Evolutionary conservation across 1,140 invertebrate species (phyloP).

Genomic region (Pemphigus obesinymphae): DNA sequence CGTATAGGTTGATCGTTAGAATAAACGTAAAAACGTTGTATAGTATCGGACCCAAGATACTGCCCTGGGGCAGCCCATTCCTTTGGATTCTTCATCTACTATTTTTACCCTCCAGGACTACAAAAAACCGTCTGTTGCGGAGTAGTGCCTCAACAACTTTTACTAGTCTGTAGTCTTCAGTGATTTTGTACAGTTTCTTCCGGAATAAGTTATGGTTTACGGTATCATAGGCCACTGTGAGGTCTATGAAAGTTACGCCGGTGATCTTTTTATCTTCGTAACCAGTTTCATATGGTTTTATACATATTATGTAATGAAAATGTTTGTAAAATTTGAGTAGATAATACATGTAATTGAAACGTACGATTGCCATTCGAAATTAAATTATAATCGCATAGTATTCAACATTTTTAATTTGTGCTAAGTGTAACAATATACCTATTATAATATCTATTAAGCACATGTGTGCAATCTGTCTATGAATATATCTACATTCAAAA

Average conservation of each 20-base stretch:
- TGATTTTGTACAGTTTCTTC: constrained; percentile 15
- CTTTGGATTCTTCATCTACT: background rate
- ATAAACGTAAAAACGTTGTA: too few species aligned
- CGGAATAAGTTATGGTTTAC: constrained; percentile 30
- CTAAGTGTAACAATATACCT: too few species aligned
- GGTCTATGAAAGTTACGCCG: constrained; percentile 34
- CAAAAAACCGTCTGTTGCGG: constrained; percentile 40
- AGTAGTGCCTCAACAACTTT: background rate
- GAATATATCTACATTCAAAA: too few species aligned
- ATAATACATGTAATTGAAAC: too few species aligned
- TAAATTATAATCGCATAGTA: too few species aligned
- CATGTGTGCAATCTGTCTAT: too few species aligned
- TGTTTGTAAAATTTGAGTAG: too few species aligned
- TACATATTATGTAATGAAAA: too few species aligned
- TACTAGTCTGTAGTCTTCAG: background rate
- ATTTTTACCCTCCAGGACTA: background rate
- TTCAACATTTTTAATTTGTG: too few species aligned
- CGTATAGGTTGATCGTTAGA: background rate
- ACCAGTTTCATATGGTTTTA: too few species aligned
- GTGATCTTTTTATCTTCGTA: constrained; percentile 30
- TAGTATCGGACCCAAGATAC: background rate
- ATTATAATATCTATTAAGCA: too few species aligned
- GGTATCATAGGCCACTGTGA: constrained; percentile 38
- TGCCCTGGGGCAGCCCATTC: constrained; percentile 1
- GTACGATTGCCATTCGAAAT: too few species aligned